A percentile compares a stretch with the other conserved stretches of the same genome.
Evolutionary conservation across 2,888 invertebrate genomes (phyloP).

Genomic region (Polietes domitor): DNA sequence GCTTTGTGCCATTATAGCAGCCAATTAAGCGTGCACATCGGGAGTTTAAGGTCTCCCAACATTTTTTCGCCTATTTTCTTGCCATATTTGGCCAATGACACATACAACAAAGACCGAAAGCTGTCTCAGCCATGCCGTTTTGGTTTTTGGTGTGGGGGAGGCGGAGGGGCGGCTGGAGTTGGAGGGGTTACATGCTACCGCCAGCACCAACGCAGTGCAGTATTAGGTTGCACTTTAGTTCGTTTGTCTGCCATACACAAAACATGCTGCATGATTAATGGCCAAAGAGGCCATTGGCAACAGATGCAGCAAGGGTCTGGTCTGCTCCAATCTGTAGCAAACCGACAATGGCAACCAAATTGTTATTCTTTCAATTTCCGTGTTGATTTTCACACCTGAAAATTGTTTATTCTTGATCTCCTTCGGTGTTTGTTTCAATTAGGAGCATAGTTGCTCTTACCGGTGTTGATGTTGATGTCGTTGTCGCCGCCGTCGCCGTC

Average conservation of each 20-base stretch:
- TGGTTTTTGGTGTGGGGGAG: not conserved
- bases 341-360: conserved; percentile 70
- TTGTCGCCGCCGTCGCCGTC: conserved; percentile 53
- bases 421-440: conserved; percentile 66
- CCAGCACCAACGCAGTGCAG: conserved; percentile 62
- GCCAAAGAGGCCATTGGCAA: conserved; percentile 77
- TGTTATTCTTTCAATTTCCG: conserved; percentile 69
- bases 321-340: conserved; percentile 57
- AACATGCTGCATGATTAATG: conserved; percentile 78
- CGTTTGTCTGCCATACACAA: conserved; percentile 61
- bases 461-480: conserved; percentile 31
- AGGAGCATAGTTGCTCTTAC: conserved; percentile 52
- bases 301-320: conserved; percentile 58
- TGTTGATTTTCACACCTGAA: conserved; percentile 78
- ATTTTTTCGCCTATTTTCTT: conserved; percentile 71
- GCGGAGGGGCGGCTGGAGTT: conserved; percentile 17
- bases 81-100: conserved; percentile 72
- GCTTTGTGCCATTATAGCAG: conserved; percentile 65
- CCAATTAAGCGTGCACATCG: conserved; percentile 67
- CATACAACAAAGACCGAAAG: conserved; percentile 63
- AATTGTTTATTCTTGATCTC: conserved; percentile 69
- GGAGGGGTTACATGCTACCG: conserved; percentile 25
- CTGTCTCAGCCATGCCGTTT: conserved; percentile 47
- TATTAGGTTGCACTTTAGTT: conserved; percentile 73
- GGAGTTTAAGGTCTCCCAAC: conserved; percentile 61